Conservation (phyloP, 2,888 invertebrate genomes). For the Noctua comes region DNA sequence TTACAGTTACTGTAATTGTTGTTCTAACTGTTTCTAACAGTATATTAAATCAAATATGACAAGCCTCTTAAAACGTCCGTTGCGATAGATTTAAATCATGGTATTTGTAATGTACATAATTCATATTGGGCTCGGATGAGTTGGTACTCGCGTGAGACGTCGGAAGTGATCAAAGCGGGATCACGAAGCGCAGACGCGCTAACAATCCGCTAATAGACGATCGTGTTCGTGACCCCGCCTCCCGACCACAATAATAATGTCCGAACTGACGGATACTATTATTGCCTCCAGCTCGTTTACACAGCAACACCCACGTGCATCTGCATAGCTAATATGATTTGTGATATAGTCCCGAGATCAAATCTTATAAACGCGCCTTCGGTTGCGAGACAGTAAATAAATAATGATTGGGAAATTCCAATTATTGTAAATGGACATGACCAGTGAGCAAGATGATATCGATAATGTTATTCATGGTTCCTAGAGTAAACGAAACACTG, state of each 20-base stretch:
- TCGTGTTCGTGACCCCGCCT: constrained; percentile 85
- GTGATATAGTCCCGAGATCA: constrained; percentile 57
- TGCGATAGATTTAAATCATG: constrained; percentile 58
- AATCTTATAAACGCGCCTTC: constrained; percentile 57
- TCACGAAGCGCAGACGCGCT: constrained; percentile 86
- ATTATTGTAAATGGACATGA: constrained; percentile 59
- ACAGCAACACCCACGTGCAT: constrained; percentile 58
- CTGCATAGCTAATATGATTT: constrained; percentile 61
- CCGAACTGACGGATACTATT: constrained; percentile 68
- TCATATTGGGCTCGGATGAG: constrained; percentile 68
- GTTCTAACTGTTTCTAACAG: constrained; percentile 22
- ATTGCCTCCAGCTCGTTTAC: constrained; percentile 65
- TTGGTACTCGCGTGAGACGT: constrained; percentile 71
- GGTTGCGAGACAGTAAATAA: constrained; percentile 53
- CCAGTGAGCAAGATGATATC: constrained; percentile 57
- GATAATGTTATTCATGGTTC: constrained; percentile 58
- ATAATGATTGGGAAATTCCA: constrained; percentile 59
- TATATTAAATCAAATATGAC: constrained; percentile 50
- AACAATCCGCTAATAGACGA: constrained; percentile 87
- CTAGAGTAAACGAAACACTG: constrained; percentile 40
- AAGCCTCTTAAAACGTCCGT: constrained; percentile 47
- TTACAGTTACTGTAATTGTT: constrained; percentile 23
- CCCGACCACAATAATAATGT: constrained; percentile 80
- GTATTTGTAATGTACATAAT: constrained; percentile 64
- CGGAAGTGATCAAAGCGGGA: constrained; percentile 86